These are phyloP conservation scores for Dasysyrphus albostriatus DNA, from an alignment of 2,888 invertebrate species.

Conservation along the genomic window DNA sequence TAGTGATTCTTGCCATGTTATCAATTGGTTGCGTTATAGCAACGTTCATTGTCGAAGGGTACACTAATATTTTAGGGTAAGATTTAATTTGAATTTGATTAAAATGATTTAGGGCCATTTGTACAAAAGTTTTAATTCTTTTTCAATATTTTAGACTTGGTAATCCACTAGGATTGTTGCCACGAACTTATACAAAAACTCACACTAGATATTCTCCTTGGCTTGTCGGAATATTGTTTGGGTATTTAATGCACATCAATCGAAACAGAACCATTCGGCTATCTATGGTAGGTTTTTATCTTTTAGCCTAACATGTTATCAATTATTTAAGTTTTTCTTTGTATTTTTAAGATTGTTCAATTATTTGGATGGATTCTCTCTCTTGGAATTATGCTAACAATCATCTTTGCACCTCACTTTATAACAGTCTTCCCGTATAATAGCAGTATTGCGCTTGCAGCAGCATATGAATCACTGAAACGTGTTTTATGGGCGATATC, in stretches of 20 bases:
- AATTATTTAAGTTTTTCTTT: too few species aligned
- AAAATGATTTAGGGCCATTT: too few species aligned
- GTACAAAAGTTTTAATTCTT: background rate
- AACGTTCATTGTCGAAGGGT: conserved; percentile 36
- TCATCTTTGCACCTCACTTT: conserved; percentile 58
- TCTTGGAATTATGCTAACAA: conserved; percentile 31
- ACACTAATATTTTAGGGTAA: conserved; percentile 31
- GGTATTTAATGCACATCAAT: conserved; percentile 77
- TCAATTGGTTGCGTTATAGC: conserved; percentile 69
- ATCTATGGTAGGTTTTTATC: background rate
- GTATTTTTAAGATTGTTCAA: background rate
- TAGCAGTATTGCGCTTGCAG: background rate
- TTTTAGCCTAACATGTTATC: background rate
- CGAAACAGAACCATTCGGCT: background rate
- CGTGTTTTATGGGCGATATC: conserved; percentile 70
- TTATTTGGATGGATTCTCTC: conserved; percentile 61
- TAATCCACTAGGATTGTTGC: background rate
- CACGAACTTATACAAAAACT: conserved; percentile 64
- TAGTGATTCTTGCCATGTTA: conserved; percentile 63
- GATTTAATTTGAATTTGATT: background rate
- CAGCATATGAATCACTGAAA: conserved; percentile 63
- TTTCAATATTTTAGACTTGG: background rate
- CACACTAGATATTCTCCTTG: conserved; percentile 79
- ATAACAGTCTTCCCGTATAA: background rate
- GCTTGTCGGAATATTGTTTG: conserved; percentile 80